These are phyloP conservation scores for Epizoanthus ramosus DNA, from an alignment of 92 coral and sea anemone species.

Conservation along the genomic window DNA sequence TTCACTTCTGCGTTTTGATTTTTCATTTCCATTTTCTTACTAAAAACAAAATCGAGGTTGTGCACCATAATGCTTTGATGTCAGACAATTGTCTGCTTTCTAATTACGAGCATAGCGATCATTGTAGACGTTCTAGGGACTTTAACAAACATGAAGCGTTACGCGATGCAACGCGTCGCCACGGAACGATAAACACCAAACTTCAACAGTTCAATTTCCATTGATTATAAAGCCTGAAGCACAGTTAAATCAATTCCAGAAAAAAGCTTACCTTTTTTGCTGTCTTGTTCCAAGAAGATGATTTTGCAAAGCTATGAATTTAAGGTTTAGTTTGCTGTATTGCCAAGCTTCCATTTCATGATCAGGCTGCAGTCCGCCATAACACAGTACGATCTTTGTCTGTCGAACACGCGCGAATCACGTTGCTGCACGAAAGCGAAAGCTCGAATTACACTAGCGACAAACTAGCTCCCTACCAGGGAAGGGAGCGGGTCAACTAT, in stretches of 20 bases:
- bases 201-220: background rate
- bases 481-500: background rate
- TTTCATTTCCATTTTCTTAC: too few relatives aligned
- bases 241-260: background rate
- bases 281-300: constrained; percentile 43
- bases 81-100: background rate
- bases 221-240: background rate
- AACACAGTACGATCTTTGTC: constrained; percentile 46
- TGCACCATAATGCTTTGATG: too few relatives aligned
- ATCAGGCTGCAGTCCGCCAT: constrained; percentile 30
- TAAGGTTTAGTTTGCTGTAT: constrained; percentile 47
- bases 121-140: too few relatives aligned
- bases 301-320: constrained; percentile 42
- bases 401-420: constrained; percentile 44
- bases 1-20: too few relatives aligned
- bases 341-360: constrained; percentile 60
- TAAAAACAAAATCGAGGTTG: too few relatives aligned
- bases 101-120: background rate
- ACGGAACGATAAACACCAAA: background rate
- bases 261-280: constrained; percentile 36
- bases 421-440: constrained; percentile 33
- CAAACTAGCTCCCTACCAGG: background rate
- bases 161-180: background rate
- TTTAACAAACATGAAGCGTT: background rate
- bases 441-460: background rate